phyloP scores from a whole-genome alignment of 2,888 invertebrate genomes.

The Dasypogon diadema region DNA sequence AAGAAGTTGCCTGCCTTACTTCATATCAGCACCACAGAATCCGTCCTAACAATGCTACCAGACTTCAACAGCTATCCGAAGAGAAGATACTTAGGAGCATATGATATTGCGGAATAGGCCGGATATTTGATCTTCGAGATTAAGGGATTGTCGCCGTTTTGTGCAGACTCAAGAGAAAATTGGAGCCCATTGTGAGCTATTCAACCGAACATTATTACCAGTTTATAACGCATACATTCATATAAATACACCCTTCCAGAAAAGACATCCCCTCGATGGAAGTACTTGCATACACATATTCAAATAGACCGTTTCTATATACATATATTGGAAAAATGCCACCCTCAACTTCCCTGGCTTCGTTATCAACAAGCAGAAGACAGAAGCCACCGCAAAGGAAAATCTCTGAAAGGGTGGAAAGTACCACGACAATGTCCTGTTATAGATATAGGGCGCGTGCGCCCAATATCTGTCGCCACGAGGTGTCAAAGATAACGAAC shows the following conservation, averaged over 20 bases:
- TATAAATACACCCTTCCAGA: background rate
- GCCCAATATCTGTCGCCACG: constrained; percentile 46
- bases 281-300: background rate
- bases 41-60: constrained; percentile 28
- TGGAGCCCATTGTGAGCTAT: constrained; percentile 60
- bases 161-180: constrained; percentile 61
- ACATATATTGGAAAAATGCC: constrained; percentile 25
- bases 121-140: constrained; percentile 61
- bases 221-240: constrained; percentile 12
- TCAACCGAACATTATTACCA: constrained; percentile 58
- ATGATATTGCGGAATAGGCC: constrained; percentile 61
- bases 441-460: constrained; percentile 51
- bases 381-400: constrained; percentile 27
- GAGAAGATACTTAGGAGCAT: constrained; percentile 52
- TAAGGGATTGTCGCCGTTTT: constrained; percentile 61
- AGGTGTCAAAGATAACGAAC: constrained; percentile 52
- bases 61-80: constrained; percentile 5
- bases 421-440: constrained; percentile 10
- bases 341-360: constrained; percentile 26
- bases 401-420: constrained; percentile 37
- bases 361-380: constrained; percentile 39
- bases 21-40: constrained; percentile 42
- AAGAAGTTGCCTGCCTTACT: constrained; percentile 48
- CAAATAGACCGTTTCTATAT: background rate
- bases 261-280: constrained; percentile 18